phyloP scores from a whole-genome alignment of 37 sponge, comb jelly and placozoan species.

The Ianthella basta region DNA sequence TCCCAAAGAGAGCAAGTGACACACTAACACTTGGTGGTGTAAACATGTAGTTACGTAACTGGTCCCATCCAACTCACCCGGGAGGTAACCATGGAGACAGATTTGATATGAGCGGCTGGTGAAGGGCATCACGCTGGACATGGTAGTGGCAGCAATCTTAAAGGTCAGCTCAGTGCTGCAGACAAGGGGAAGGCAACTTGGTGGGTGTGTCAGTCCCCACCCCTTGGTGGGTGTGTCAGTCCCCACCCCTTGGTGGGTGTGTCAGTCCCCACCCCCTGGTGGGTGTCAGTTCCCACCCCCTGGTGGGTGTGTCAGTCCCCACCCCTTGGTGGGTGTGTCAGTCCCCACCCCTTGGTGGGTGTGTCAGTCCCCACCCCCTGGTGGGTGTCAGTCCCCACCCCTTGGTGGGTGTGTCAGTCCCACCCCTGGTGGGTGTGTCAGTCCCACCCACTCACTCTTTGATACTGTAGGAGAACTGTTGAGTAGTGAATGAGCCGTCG shows the following conservation, averaged over 20 bases:
- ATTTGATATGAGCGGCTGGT: constrained; percentile 52
- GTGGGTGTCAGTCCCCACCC: no score
- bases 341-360: no score
- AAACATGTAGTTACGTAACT: not conserved
- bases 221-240: no score
- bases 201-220: not conserved
- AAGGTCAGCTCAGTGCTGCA: not conserved
- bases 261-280: no score
- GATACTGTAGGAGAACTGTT: constrained; percentile 7
- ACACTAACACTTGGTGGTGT: not conserved
- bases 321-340: no score
- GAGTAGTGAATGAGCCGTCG: not conserved
- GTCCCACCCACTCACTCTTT: constrained; percentile 6
- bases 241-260: no score
- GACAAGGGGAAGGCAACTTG: not conserved
- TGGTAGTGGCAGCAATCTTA: not conserved
- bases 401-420: no score
- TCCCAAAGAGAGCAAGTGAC: no score
- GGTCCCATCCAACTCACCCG: constrained; percentile 31
- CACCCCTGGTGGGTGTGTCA: no score
- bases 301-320: no score
- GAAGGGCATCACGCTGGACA: not conserved
- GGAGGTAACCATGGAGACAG: constrained; percentile 42
- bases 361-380: no score
- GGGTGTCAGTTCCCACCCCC: no score